phyloP scores from a whole-genome alignment of 1,140 invertebrate species.

The Drosophila hydei region DNA sequence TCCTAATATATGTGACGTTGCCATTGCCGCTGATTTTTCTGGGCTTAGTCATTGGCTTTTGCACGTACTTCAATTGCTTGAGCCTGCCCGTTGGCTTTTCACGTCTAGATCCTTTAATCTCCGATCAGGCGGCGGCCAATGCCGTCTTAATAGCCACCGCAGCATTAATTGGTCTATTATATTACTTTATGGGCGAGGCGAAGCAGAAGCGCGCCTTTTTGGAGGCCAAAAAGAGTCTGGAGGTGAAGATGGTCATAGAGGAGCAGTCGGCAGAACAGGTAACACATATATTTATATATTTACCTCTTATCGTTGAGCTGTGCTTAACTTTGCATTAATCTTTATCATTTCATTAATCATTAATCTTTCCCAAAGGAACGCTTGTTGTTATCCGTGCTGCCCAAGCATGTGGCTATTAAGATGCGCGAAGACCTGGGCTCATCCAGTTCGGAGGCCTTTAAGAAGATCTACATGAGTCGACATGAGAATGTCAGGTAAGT shows the following conservation, averaged over 20 bases:
- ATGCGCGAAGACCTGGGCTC: slow-evolving; percentile 96
- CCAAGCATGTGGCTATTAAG: slow-evolving; percentile 97
- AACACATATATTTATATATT: neutral
- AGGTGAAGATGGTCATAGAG: slow-evolving; percentile 96
- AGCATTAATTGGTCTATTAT: slow-evolving; percentile 89
- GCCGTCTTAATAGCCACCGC: slow-evolving; percentile 89
- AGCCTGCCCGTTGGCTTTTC: slow-evolving; percentile 85
- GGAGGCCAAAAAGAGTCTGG: slow-evolving; percentile 95
- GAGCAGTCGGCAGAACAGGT: slow-evolving; percentile 96
- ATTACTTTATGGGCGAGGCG: slow-evolving; percentile 92
- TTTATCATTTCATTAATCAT: no score
- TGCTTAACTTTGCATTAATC: neutral
- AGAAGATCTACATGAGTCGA: slow-evolving; percentile 98
- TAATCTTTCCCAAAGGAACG: slow-evolving; percentile 94
- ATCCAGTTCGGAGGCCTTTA: slow-evolving; percentile 94
- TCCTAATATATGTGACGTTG: slow-evolving; percentile 92
- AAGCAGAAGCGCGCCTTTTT: slow-evolving; percentile 94
- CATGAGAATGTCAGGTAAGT: slow-evolving; percentile 97
- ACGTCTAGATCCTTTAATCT: slow-evolving; percentile 82
- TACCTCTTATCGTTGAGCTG: neutral
- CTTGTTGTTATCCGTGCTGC: slow-evolving; percentile 94
- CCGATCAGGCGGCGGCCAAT: slow-evolving; percentile 85
- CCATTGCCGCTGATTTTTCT: slow-evolving; percentile 89
- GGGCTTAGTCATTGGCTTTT: slow-evolving; percentile 85
- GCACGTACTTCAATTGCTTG: slow-evolving; percentile 86